These are phyloP conservation scores for Paracentrotus lividus DNA, from an alignment of 53 echinoderm and acorn worm species.

Conservation along the genomic window DNA sequence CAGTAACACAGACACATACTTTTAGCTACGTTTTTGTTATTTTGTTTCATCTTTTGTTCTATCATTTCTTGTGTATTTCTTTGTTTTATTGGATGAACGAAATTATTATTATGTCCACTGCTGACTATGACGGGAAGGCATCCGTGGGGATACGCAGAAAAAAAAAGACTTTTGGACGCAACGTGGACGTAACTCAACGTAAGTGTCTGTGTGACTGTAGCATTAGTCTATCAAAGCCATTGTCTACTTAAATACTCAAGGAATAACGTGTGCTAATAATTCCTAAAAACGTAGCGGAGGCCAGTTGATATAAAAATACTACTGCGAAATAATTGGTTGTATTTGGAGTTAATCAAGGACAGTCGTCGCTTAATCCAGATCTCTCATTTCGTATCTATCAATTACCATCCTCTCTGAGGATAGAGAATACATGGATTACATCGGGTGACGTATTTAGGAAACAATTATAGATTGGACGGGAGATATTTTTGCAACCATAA, in stretches of 20 bases:
- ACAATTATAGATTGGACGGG: not conserved
- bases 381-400: constrained; percentile 32
- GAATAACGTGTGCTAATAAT: not conserved
- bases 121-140: too few relatives aligned
- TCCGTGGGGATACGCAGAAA: too few relatives aligned
- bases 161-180: too few relatives aligned
- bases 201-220: too few relatives aligned
- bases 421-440: not conserved
- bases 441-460: not conserved
- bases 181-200: too few relatives aligned
- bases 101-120: too few relatives aligned
- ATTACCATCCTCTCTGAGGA: not conserved
- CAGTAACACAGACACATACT: too few relatives aligned
- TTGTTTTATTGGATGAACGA: too few relatives aligned
- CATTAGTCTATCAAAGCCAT: too few relatives aligned
- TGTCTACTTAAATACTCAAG: not conserved
- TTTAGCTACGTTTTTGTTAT: too few relatives aligned
- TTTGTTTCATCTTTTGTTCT: too few relatives aligned
- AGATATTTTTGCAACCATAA: constrained; percentile 4
- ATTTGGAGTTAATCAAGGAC: constrained; percentile 34
- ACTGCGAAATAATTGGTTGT: constrained; percentile 14
- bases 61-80: too few relatives aligned
- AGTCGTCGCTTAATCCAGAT: not conserved
- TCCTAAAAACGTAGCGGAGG: not conserved
- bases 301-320: not conserved